phyloP scores from a whole-genome alignment of 2,113 vertebrate species.

The Percopsis transmontana region DNA sequence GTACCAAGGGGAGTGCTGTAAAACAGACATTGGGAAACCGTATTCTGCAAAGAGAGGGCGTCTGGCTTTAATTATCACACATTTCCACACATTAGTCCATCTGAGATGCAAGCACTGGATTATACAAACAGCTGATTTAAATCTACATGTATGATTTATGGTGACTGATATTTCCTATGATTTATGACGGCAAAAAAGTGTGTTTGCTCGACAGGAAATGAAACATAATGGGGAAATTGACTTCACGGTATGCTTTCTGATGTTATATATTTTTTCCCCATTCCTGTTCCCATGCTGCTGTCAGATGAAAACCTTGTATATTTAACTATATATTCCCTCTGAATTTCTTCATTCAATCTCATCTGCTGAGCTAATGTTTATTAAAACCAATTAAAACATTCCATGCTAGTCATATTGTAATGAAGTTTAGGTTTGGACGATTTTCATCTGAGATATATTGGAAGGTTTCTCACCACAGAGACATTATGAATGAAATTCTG shows the following conservation, averaged over 20 bases:
- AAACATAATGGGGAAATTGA: conserved; percentile 62
- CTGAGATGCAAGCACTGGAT: conserved; percentile 46
- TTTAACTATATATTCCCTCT: too few relatives aligned
- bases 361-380: too few relatives aligned
- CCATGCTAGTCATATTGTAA: too few relatives aligned
- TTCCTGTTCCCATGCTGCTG: conserved; percentile 17
- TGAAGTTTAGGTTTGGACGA: too few relatives aligned
- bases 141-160: conserved; percentile 61
- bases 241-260: conserved; percentile 30
- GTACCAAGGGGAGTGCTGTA: not conserved
- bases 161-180: conserved; percentile 61
- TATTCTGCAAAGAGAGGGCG: not conserved
- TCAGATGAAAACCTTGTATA: too few relatives aligned
- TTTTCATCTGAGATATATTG: too few relatives aligned
- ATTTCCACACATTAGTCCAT: conserved; percentile 63
- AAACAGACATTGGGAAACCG: conserved; percentile 14
- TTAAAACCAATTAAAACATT: too few relatives aligned
- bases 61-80: conserved; percentile 67
- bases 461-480: too few relatives aligned
- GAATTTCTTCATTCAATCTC: too few relatives aligned
- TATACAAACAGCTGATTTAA: conserved; percentile 60
- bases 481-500: too few relatives aligned
- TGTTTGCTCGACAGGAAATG: conserved; percentile 56
- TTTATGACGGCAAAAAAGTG: conserved; percentile 49
- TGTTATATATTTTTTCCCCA: not conserved